Evolutionary conservation across 2,113 vertebrate genomes (phyloP).

Genomic region (Glaucomys volans): DNA sequence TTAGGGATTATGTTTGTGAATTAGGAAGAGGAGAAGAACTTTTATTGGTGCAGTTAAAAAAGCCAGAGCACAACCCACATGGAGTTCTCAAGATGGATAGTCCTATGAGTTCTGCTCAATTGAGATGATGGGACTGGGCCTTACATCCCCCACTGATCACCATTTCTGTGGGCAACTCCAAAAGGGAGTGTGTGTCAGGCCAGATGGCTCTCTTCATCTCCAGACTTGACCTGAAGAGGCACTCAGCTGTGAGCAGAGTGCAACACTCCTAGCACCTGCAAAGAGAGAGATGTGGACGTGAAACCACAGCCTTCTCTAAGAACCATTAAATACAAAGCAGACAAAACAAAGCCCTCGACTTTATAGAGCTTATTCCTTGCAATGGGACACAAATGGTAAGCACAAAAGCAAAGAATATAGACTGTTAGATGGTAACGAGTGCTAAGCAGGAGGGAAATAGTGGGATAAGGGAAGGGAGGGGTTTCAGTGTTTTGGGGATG

Average conservation of each 20-base stretch:
- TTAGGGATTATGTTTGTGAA: background rate
- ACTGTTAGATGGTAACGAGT: background rate
- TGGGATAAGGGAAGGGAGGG: background rate
- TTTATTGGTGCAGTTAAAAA: background rate
- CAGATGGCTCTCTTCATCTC: background rate
- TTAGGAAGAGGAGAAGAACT: background rate
- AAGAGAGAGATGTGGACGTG: background rate
- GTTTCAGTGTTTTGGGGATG: background rate
- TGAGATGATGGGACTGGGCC: fast-evolving
- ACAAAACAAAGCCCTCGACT: background rate
- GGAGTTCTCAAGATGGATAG: background rate
- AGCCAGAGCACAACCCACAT: fast-evolving
- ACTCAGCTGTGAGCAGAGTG: background rate
- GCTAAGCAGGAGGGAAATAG: background rate
- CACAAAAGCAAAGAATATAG: background rate
- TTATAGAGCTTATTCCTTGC: background rate
- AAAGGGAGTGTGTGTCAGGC: background rate
- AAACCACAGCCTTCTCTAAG: too few relatives aligned
- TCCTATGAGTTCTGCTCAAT: background rate
- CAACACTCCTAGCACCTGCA: background rate
- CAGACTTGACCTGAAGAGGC: background rate
- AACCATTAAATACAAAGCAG: background rate
- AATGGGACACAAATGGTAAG: background rate
- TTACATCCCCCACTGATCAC: background rate
- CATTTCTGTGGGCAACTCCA: background rate